Conservation (phyloP, 2,113 vertebrate genomes). For the Eulemur macaco region DNA sequence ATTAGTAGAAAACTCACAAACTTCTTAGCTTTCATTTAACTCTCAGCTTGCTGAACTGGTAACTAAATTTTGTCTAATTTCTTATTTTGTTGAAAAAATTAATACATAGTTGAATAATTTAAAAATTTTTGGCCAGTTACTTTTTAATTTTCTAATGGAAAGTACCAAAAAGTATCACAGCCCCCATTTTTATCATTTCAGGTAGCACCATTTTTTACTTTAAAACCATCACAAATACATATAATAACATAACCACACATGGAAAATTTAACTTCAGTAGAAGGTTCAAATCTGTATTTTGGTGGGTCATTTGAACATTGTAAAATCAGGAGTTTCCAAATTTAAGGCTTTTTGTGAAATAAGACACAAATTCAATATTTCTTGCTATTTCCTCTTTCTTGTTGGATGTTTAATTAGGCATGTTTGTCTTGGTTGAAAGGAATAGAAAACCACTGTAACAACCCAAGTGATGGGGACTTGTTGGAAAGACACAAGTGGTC, state of each 20-base stretch:
- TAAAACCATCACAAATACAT: background rate
- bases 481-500: background rate
- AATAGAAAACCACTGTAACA: background rate
- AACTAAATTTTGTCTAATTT: background rate
- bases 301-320: background rate
- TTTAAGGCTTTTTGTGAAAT: background rate
- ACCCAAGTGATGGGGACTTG: background rate
- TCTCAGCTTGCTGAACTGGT: background rate
- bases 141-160: background rate
- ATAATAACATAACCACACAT: background rate
- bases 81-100: background rate
- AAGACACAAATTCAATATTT: background rate
- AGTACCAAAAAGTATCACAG: background rate
- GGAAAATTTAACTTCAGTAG: background rate
- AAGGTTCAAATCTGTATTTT: background rate
- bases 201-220: background rate
- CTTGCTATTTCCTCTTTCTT: background rate
- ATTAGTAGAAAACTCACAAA: background rate
- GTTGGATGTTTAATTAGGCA: background rate
- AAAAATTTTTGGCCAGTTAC: background rate
- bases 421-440: background rate
- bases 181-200: background rate
- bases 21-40: slow-evolving; percentile 16
- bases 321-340: background rate
- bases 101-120: background rate